Evolutionary conservation across 37 sponge, comb jelly and placozoan genomes (phyloP).

Genomic region (Haliclona indistincta): DNA sequence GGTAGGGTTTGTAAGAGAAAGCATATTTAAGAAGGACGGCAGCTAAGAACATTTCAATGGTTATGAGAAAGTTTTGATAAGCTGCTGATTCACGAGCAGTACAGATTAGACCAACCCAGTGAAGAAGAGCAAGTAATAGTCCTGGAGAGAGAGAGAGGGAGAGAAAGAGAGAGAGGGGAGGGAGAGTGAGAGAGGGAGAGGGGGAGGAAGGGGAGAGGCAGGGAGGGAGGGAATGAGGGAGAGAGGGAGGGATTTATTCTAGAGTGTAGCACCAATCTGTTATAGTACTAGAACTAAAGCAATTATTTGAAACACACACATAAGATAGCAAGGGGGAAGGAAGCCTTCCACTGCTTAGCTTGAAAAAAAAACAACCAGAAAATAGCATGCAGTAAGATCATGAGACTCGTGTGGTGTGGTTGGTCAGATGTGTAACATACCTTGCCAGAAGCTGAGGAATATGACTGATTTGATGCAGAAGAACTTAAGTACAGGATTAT

Average conservation of each 20-base stretch:
- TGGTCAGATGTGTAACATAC: slow-evolving; percentile 36
- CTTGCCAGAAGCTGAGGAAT: slow-evolving; percentile 98
- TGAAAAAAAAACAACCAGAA: no score
- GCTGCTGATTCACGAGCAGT: slow-evolving; percentile 56
- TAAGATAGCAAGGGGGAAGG: no score
- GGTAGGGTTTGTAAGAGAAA: slow-evolving; percentile 85
- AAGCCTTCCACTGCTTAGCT: no score
- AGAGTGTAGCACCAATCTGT: no score
- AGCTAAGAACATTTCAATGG: slow-evolving; percentile 94
- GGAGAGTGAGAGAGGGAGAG: not conserved
- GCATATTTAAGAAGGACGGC: slow-evolving; percentile 86
- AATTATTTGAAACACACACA: no score
- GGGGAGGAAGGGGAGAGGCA: not conserved
- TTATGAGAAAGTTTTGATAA: slow-evolving; percentile 96
- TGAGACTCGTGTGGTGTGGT: no score
- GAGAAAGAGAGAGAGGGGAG: not conserved
- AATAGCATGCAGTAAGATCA: no score
- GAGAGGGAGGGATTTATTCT: no score
- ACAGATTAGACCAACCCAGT: slow-evolving; percentile 48
- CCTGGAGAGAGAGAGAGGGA: slow-evolving; percentile 45
- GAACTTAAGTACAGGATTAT: slow-evolving; percentile 96
- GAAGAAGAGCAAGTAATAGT: slow-evolving; percentile 72
- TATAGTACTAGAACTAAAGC: no score
- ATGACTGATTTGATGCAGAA: slow-evolving; percentile 89
- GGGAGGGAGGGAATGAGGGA: no score